Evolutionary conservation across 37 sponge, comb jelly and placozoan species (phyloP), one percentile per base, ranked within the genome.

Genomic region (Axinella damicornis): DNA sequence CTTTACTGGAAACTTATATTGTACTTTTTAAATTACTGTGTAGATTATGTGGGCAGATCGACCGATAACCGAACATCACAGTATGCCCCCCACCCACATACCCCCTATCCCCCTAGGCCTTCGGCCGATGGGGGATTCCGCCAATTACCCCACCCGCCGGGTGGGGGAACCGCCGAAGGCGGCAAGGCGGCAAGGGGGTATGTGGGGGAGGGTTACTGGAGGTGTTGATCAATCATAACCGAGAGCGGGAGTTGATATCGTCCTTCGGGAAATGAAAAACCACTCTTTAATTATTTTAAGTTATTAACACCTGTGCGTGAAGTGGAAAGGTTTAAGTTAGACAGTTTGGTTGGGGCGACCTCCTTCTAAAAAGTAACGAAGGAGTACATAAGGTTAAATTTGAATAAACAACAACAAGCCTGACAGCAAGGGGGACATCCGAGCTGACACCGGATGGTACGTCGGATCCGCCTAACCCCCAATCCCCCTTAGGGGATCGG

Each of bases 341-440:
- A 90, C 94, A 90, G 95, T 94, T 94, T 94, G 71, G 88, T 91
- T 94, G 95, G 95, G 91, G 92, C 88, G 88, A 91, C 84, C 71
- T 78, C 91, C 95, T 87, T 90, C 88, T 87, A 94, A 87, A 94
- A 27, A 94, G 91, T 94, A 94, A 90, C 91, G 88, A 90, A 90
- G 95, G 91, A 54, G 87, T 20, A 69, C 88, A 90, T 77, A 90
- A 85, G 83, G 83, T 83, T 31, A 65, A 61, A 62, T 87, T 87
- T 80, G 88, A 88, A 73, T 46, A 75, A 77, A 58, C 31, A 86
- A 52, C 36, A 69, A 57, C 79, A 91, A 73, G 90, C 90, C 68
- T 81, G 94, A 93, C 94, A 88, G 90, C 46, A 54, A 93, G 89
- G 87, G 36, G 62, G 74, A 89, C 82, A 56, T 70, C 83, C 89